These are phyloP conservation scores for Rugalucina vietnamica DNA, from an alignment of 2,888 invertebrate genomes.

Conservation along the genomic window DNA sequence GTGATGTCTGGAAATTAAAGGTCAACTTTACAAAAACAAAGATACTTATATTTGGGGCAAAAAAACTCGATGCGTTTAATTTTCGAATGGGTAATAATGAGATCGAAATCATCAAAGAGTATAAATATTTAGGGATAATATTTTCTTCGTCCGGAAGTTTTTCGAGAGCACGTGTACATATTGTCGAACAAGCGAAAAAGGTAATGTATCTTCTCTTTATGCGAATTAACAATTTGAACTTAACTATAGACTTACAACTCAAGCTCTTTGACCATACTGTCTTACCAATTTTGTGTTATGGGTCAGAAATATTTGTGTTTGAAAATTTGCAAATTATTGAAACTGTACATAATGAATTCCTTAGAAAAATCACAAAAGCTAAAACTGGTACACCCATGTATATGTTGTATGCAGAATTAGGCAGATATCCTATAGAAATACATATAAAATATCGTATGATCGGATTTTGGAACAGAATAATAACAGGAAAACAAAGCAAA, in stretches of 20 bases:
- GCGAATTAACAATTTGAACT: background rate
- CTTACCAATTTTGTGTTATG: background rate
- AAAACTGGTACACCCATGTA: constrained; percentile 10
- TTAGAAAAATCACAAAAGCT: background rate
- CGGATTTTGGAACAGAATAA: constrained; percentile 11
- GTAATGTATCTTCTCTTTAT: background rate
- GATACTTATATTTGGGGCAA: constrained; percentile 25
- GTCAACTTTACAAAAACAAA: constrained; percentile 41
- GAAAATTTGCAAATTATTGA: constrained; percentile 16
- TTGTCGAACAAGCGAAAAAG: constrained; percentile 8
- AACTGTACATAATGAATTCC: constrained; percentile 2
- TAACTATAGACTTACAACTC: constrained; percentile 4
- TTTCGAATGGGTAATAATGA: background rate
- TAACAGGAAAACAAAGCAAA: background rate
- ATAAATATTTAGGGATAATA: constrained; percentile 9
- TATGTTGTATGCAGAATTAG: constrained; percentile 15
- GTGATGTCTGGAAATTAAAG: constrained; percentile 41
- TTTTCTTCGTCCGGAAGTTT: background rate
- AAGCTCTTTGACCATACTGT: constrained; percentile 6
- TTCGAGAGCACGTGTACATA: background rate
- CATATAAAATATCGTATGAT: constrained; percentile 1
- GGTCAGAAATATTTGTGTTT: background rate
- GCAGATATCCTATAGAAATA: background rate
- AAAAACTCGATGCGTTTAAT: background rate
- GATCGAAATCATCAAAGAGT: constrained; percentile 6